phyloP scores from a whole-genome alignment of 2,888 invertebrate species.

The Blastobasis lacticolella region DNA sequence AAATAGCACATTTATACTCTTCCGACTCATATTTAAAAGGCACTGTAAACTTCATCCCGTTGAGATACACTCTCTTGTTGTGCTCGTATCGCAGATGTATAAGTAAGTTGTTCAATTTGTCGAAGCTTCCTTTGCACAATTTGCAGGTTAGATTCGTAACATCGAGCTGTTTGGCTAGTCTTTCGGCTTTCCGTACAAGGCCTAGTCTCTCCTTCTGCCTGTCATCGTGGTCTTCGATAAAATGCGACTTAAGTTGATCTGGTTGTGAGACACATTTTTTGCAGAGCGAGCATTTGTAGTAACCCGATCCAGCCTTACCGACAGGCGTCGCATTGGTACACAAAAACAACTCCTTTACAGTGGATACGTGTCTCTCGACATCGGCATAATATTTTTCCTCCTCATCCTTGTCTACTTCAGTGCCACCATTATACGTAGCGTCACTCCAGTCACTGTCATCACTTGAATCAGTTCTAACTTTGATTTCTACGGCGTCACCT shows the following conservation, averaged over 20 bases:
- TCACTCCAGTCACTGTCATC: no score
- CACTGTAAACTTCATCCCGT: conserved; percentile 33
- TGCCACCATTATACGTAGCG: no score
- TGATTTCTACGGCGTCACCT: no score
- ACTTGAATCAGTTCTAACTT: no score
- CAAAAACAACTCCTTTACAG: not conserved
- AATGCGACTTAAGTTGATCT: not conserved
- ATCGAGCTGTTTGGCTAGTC: conserved; percentile 14
- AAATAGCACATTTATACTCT: conserved; percentile 25
- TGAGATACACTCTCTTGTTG: conserved; percentile 22
- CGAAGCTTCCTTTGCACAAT: conserved; percentile 22
- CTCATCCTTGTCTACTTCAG: no score
- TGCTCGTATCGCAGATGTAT: conserved; percentile 26
- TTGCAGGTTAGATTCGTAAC: conserved; percentile 32
- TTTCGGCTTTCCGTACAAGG: no score
- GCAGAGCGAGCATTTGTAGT: not conserved
- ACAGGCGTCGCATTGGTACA: not conserved
- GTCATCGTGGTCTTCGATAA: not conserved
- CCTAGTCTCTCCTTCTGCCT: not conserved
- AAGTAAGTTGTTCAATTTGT: conserved; percentile 23
- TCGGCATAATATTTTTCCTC: no score
- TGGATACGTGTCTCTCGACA: not conserved
- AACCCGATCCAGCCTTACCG: not conserved
- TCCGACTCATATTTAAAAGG: conserved; percentile 31
- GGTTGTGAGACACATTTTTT: not conserved